Conservation (phyloP, 2,888 invertebrate species). For the Prenolepis imparis region DNA sequence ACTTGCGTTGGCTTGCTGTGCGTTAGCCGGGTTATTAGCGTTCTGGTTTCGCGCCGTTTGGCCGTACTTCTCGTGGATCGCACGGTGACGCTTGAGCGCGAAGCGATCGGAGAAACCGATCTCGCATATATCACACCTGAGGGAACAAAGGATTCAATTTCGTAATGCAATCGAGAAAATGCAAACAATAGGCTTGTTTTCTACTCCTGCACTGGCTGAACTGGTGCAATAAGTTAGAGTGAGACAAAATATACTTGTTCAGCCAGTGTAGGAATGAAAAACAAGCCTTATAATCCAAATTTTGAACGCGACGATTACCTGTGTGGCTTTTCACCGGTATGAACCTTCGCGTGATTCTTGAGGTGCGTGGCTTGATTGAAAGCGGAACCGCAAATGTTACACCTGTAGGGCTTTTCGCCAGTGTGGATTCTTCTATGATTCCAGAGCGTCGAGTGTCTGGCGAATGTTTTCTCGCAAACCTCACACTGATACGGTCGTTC, state of each 20-base stretch:
- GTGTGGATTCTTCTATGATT: slow-evolving; percentile 96
- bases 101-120: slow-evolving; percentile 96
- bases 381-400: slow-evolving; percentile 89
- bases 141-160: slow-evolving; percentile 56
- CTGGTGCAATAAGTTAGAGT: no score
- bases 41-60: slow-evolving; percentile 87
- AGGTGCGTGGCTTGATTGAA: slow-evolving; percentile 96
- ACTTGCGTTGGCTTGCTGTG: slow-evolving; percentile 87
- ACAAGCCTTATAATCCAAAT: no score
- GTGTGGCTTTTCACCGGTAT: slow-evolving; percentile 88
- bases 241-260: no score
- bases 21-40: slow-evolving; percentile 86
- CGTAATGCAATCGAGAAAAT: not conserved
- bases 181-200: no score
- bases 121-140: slow-evolving; percentile 94
- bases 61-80: slow-evolving; percentile 96
- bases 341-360: slow-evolving; percentile 94
- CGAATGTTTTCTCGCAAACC: slow-evolving; percentile 95
- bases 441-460: slow-evolving; percentile 95
- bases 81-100: slow-evolving; percentile 94
- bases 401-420: slow-evolving; percentile 93
- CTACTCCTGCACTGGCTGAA: no score
- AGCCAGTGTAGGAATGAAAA: no score
- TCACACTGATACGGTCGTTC: slow-evolving; percentile 96
- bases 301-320: slow-evolving; percentile 86